Conservation (phyloP, 2,113 vertebrate genomes). For the Mormoops blainvillei region DNA sequence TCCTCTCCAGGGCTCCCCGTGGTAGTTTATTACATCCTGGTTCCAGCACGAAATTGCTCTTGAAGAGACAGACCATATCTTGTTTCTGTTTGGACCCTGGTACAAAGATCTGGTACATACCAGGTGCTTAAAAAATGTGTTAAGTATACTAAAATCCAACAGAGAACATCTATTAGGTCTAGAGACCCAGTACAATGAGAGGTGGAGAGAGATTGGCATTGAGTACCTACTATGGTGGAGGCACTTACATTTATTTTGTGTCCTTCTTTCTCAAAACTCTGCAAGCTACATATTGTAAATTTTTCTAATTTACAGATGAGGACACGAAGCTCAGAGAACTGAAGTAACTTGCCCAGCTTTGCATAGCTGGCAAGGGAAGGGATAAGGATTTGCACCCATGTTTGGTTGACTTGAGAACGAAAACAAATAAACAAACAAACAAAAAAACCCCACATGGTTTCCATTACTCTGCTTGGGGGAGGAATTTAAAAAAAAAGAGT, state of each 20-base stretch:
- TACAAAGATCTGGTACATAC: not conserved
- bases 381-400: not conserved
- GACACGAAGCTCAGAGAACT: not conserved
- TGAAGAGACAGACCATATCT: not conserved
- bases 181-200: not conserved
- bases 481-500: not conserved
- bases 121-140: not conserved
- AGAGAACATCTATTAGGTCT: not conserved
- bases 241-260: not conserved
- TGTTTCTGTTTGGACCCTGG: not conserved
- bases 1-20: not conserved
- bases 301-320: not conserved
- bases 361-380: not conserved
- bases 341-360: not conserved
- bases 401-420: not conserved
- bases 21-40: not conserved
- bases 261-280: not conserved
- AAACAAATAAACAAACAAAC: not conserved
- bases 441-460: not conserved
- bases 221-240: not conserved
- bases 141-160: not conserved
- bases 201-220: not conserved
- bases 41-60: not conserved
- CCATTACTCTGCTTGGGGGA: not conserved
- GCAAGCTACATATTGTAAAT: not conserved